Evolutionary conservation across 2,797 vertebrate species (phyloP).

Genomic region (Taenioides sp.): DNA sequence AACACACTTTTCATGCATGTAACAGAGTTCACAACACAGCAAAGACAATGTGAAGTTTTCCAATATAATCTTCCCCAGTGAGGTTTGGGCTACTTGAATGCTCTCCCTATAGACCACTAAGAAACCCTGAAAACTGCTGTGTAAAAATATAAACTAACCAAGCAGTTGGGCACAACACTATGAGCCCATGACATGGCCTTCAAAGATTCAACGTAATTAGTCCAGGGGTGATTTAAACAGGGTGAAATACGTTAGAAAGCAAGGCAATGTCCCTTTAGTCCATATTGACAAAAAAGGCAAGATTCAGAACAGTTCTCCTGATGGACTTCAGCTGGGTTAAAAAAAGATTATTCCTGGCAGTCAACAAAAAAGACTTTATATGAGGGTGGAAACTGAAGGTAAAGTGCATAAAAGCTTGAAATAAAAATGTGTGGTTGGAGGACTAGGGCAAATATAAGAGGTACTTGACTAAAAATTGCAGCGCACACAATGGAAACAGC

Average conservation of each 20-base stretch:
- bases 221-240: conserved; percentile 53
- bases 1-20: conserved; percentile 75
- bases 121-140: conserved; percentile 38
- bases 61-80: conserved; percentile 41
- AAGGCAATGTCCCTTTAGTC: conserved; percentile 51
- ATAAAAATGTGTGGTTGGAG: conserved; percentile 51
- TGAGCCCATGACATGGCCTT: conserved; percentile 39
- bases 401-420: conserved; percentile 85
- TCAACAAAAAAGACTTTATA: conserved; percentile 36
- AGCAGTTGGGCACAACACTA: conserved; percentile 40
- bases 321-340: conserved; percentile 43
- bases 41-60: conserved; percentile 53
- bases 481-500: conserved; percentile 57
- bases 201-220: conserved; percentile 41
- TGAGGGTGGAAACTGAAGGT: conserved; percentile 62
- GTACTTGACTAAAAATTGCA: conserved; percentile 69
- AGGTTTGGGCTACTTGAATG: conserved; percentile 44
- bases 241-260: conserved; percentile 50
- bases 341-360: conserved; percentile 42
- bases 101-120: conserved; percentile 27
- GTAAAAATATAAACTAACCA: conserved; percentile 34
- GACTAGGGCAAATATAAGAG: conserved; percentile 40
- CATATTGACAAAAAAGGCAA: conserved; percentile 58
- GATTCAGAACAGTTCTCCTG: conserved; percentile 58
- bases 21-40: conserved; percentile 73